Conservation (phyloP, 2,888 invertebrate species). For the Plusia festucae region DNA sequence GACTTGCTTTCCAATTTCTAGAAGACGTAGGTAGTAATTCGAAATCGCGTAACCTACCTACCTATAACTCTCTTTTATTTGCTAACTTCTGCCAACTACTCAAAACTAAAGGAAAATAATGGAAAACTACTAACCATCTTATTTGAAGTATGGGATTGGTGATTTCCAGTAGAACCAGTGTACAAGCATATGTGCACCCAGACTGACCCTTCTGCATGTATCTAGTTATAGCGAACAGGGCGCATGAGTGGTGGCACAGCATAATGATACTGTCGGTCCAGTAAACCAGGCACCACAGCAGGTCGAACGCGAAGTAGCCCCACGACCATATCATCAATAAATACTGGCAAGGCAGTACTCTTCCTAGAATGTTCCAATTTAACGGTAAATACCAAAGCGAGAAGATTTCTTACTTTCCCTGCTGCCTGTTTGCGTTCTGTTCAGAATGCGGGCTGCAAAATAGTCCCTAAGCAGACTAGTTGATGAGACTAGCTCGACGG, state of each 20-base stretch:
- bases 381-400: neutral
- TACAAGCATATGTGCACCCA: conserved; percentile 88
- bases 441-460: neutral
- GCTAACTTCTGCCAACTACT: neutral
- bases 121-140: conserved; percentile 85
- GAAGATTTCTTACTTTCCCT: neutral
- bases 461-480: neutral
- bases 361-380: conserved; percentile 62
- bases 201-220: conserved; percentile 85
- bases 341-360: conserved; percentile 73
- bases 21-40: no score
- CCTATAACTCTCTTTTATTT: no score
- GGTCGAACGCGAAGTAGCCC: conserved; percentile 91
- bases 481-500: no score
- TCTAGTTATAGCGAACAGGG: conserved; percentile 84
- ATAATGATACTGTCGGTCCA: conserved; percentile 86
- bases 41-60: no score
- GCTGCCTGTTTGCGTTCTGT: neutral
- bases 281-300: conserved; percentile 89
- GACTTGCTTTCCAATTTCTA: no score
- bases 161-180: conserved; percentile 89
- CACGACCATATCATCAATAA: conserved; percentile 88
- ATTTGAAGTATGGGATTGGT: conserved; percentile 91
- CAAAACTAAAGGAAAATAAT: neutral
- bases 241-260: conserved; percentile 88